phyloP scores from a whole-genome alignment of 2,113 vertebrate genomes.

The Callipepla californica region DNA sequence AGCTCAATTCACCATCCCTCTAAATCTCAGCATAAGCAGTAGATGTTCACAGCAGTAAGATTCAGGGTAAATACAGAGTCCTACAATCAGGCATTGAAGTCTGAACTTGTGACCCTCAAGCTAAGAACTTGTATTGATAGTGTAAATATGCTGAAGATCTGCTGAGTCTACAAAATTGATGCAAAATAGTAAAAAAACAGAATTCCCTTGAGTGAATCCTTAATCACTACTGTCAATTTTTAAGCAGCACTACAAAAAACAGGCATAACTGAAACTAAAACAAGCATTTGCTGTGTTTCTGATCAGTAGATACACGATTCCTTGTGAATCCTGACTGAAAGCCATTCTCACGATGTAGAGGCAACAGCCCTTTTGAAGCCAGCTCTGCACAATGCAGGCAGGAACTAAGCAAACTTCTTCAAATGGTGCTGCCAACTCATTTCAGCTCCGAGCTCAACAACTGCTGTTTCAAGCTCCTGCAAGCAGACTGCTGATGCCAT shows the following conservation, averaged over 20 bases:
- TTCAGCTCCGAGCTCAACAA: slow-evolving; percentile 30
- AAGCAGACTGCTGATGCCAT: slow-evolving; percentile 48
- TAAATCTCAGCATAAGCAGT: not conserved
- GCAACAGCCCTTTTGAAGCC: slow-evolving; percentile 22
- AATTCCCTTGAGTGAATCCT: not conserved
- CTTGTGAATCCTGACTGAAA: slow-evolving; percentile 47
- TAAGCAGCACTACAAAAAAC: not conserved
- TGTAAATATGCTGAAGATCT: not conserved
- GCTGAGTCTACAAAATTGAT: not conserved
- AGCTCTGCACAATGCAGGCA: slow-evolving; percentile 28
- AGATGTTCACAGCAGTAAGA: not conserved
- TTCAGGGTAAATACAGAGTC: accelerated
- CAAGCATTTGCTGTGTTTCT: not conserved
- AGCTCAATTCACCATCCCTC: not conserved
- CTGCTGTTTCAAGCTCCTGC: slow-evolving; percentile 45
- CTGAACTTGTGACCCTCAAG: not conserved
- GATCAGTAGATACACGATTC: slow-evolving; percentile 21
- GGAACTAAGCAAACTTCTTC: slow-evolving; percentile 49
- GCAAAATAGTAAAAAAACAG: not conserved
- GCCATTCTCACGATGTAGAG: slow-evolving; percentile 37
- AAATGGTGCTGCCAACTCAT: slow-evolving; percentile 59
- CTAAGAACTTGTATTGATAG: not conserved
- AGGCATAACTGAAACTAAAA: not conserved
- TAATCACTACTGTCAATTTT: not conserved
- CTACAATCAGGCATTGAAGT: not conserved